Conservation (phyloP, 2,113 vertebrate genomes). For the Thomomys bottae region DNA sequence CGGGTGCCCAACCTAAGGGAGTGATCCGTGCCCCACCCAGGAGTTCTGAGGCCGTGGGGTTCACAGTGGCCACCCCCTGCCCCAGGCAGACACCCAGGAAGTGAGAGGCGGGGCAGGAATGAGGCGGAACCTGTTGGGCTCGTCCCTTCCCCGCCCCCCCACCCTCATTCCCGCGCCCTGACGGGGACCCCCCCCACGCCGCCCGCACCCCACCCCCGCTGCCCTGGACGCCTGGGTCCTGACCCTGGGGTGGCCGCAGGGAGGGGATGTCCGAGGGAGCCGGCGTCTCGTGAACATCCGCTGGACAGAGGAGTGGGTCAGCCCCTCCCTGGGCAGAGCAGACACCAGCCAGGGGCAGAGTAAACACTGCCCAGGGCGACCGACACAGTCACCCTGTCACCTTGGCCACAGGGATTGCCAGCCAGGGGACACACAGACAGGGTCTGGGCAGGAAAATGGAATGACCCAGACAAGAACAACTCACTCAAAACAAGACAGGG, state of each 20-base stretch:
- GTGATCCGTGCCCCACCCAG: conserved; percentile 66
- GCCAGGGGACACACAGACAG: not conserved
- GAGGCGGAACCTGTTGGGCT: conserved; percentile 79
- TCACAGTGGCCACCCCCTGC: conserved; percentile 71
- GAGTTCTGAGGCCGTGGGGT: conserved; percentile 62
- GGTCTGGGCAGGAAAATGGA: conserved; percentile 18
- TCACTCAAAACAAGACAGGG: no score
- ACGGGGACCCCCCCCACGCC: conserved; percentile 51
- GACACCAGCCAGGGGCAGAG: conserved; percentile 73
- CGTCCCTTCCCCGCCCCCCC: conserved; percentile 69
- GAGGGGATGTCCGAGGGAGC: conserved; percentile 67
- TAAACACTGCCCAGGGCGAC: conserved; percentile 68
- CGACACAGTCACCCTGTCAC: conserved; percentile 50
- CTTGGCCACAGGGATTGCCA: conserved; percentile 42
- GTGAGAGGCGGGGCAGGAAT: conserved; percentile 83
- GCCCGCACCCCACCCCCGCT: conserved; percentile 52
- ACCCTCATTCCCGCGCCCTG: conserved; percentile 76
- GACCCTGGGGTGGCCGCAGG: conserved; percentile 67
- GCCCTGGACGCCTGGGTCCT: conserved; percentile 76
- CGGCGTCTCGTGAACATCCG: conserved; percentile 80
- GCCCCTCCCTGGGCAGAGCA: conserved; percentile 70
- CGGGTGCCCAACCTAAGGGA: not conserved
- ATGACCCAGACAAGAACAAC: not conserved
- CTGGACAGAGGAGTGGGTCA: conserved; percentile 77
- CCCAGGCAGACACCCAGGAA: conserved; percentile 79